phyloP scores from a whole-genome alignment of 2,888 invertebrate species.

The Erpobdella octoculata region DNA sequence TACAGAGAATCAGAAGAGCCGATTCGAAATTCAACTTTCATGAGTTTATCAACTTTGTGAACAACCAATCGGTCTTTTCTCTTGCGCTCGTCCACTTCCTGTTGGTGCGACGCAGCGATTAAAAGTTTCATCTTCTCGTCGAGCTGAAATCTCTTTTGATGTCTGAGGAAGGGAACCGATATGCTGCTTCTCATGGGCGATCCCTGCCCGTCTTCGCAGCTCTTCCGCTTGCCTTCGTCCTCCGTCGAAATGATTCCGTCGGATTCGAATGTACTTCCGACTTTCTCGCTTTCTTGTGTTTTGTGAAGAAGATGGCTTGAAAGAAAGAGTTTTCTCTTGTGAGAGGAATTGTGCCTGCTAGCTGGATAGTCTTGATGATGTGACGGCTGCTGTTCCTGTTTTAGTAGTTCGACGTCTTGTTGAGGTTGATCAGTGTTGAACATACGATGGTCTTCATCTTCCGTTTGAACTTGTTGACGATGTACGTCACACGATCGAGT shows the following conservation, averaged over 20 bases:
- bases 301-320: conserved; percentile 4
- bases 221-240: too few relatives aligned
- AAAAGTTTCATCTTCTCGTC: neutral
- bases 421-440: neutral
- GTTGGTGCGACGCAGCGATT: too few relatives aligned
- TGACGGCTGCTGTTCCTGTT: conserved; percentile 9
- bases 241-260: neutral
- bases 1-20: neutral
- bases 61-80: too few relatives aligned
- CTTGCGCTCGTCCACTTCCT: too few relatives aligned
- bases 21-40: neutral
- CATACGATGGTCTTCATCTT: neutral
- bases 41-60: too few relatives aligned
- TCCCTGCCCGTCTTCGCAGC: too few relatives aligned
- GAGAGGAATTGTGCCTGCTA: neutral
- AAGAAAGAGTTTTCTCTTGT: conserved; percentile 6
- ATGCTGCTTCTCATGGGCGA: neutral
- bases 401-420: neutral
- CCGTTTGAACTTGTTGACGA: neutral
- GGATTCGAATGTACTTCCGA: neutral
- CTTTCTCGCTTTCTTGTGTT: neutral
- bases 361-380: neutral
- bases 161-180: neutral
- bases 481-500: too few relatives aligned
- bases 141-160: neutral